Evolutionary conservation across 2,113 vertebrate species (phyloP).

Genomic region (Epinephelus moara): DNA sequence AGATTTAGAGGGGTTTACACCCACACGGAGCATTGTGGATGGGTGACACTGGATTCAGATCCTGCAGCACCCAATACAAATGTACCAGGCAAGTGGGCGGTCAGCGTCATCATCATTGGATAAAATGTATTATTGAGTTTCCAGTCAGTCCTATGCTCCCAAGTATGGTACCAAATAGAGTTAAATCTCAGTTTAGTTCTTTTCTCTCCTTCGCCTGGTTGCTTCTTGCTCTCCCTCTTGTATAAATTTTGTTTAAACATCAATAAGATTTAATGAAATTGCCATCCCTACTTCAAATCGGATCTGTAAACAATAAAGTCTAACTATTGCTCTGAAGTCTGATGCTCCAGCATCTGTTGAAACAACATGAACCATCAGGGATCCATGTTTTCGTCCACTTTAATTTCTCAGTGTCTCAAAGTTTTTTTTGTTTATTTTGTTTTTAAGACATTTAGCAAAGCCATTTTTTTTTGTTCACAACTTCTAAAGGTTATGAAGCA

Average conservation of each 20-base stretch:
- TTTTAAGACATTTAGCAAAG: background rate
- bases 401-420: background rate
- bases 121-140: background rate
- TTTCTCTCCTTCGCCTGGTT: background rate
- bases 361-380: background rate
- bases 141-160: background rate
- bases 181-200: background rate
- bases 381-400: constrained; percentile 1
- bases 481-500: background rate
- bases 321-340: background rate
- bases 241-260: background rate
- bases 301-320: background rate
- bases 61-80: background rate
- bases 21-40: background rate
- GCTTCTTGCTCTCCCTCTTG: background rate
- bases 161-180: background rate
- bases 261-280: background rate
- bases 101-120: background rate
- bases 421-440: background rate
- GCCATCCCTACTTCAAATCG: background rate
- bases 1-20: constrained; percentile 33
- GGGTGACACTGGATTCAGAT: constrained; percentile 4
- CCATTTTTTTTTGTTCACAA: background rate
- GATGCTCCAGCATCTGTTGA: background rate
- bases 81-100: background rate